Base-by-base conservation (phyloP, 2,888 invertebrate species). In the Blomia tropicalis region DNA sequence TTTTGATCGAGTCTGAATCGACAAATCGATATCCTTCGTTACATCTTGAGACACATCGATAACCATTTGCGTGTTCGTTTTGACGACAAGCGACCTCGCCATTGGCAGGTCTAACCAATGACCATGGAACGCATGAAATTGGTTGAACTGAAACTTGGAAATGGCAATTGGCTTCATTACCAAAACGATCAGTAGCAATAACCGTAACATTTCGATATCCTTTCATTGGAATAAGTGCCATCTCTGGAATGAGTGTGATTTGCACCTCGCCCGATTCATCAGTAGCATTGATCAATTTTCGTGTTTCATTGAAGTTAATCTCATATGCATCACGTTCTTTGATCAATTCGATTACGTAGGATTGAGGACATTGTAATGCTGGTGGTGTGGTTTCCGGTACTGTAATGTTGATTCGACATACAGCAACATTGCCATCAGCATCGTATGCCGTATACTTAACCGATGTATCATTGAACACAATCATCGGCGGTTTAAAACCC, bases 381-480 rank as follows among this genome's bases (percentile, higher is more conserved):
- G 91, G 91, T 60, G 91, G 90, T 0, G 89, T 90, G 60, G 90
- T 85, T 74, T 92, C 91, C 31, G 88, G 88, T 11, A 91, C 90
- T 1, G 91, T 89, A 31, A 96, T 89, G 70, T 91, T 90, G 31
- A 96, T 90, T 78, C 88, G 87, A 72, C 96, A 96, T 72, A 91
- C 90, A 17, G 93, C 96, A 17, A 91, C 91, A 72, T 96, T 96
- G 68, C 93, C 93, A 71, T 93, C 93, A 70, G 88, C 90, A 76
- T 96, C 96, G 71, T 89, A 95, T 2, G 95, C 96, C 1, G 92
- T 85, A 71, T 93, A 96, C 76, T 89, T 85, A 0, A 93, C 88
- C 30, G 89, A 86, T 71, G 87, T 87, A 67, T 92, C 90, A 71
- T 88, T 83, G 74, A 92, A 90, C 14, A 90, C 81, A 72, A 83